These are phyloP conservation scores for Hypotaenidia philippensis DNA, from an alignment of 2,797 vertebrate species.

Conservation along the genomic window DNA sequence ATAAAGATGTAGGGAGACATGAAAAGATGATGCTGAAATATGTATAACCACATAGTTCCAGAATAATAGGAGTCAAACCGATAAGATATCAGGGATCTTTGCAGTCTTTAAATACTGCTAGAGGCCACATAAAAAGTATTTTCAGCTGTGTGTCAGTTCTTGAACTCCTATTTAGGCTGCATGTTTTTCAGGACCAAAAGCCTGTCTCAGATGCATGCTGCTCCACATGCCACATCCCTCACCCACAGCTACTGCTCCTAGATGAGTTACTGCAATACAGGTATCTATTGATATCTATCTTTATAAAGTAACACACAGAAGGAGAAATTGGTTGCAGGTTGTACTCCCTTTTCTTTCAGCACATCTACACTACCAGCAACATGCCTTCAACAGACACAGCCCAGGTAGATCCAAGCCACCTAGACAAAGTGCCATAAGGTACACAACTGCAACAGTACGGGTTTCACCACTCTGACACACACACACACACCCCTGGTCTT, in stretches of 20 bases:
- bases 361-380: neutral
- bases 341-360: neutral
- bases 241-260: neutral
- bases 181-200: neutral
- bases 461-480: neutral
- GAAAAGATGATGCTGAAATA: conserved; percentile 53
- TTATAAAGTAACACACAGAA: neutral
- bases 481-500: too few relatives aligned
- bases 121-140: conserved; percentile 1
- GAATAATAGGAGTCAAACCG: neutral
- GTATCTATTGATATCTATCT: too few relatives aligned
- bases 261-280: neutral
- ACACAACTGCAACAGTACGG: neutral
- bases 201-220: neutral
- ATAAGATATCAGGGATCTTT: conserved; percentile 12
- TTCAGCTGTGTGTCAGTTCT: neutral
- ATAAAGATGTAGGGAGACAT: neutral
- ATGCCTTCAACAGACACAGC: neutral
- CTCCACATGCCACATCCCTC: neutral
- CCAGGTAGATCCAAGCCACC: neutral
- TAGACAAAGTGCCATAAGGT: neutral
- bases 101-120: neutral
- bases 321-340: neutral
- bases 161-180: neutral
- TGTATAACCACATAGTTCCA: conserved; percentile 36